These are phyloP conservation scores for Protobothrops flavoviridis DNA, from an alignment of 2,113 vertebrate species.

Conservation along the genomic window DNA sequence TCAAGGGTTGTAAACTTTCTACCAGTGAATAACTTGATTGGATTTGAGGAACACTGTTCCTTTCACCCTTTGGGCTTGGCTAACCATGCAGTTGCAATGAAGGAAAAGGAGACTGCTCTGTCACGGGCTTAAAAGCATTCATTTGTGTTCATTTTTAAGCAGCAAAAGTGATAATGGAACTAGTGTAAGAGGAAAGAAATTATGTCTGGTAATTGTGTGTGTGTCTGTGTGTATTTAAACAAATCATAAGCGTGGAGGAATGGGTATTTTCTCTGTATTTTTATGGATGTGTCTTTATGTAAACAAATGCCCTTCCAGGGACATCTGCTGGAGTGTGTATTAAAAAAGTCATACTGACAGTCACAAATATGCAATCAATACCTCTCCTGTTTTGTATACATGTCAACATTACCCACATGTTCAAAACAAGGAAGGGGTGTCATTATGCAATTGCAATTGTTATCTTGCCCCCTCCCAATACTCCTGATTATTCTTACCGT, in stretches of 20 bases:
- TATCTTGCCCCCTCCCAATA: background rate
- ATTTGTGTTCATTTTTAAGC: background rate
- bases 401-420: background rate
- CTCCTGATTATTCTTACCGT: background rate
- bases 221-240: background rate
- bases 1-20: background rate
- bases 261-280: background rate
- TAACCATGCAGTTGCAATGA: background rate
- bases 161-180: background rate
- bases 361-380: background rate
- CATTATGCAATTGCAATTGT: background rate
- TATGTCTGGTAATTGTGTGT: background rate
- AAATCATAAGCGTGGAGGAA: background rate
- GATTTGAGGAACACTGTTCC: background rate
- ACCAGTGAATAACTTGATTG: rapidly evolving
- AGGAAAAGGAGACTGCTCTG: background rate
- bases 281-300: background rate
- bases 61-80: background rate
- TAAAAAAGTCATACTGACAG: background rate
- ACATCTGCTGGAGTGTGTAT: background rate
- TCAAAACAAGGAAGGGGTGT: background rate
- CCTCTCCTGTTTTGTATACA: background rate
- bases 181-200: background rate
- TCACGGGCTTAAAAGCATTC: background rate
- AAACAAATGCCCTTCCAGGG: background rate